Evolutionary conservation across 2,888 invertebrate genomes (phyloP).

Genomic region (Calephelis perditalis): DNA sequence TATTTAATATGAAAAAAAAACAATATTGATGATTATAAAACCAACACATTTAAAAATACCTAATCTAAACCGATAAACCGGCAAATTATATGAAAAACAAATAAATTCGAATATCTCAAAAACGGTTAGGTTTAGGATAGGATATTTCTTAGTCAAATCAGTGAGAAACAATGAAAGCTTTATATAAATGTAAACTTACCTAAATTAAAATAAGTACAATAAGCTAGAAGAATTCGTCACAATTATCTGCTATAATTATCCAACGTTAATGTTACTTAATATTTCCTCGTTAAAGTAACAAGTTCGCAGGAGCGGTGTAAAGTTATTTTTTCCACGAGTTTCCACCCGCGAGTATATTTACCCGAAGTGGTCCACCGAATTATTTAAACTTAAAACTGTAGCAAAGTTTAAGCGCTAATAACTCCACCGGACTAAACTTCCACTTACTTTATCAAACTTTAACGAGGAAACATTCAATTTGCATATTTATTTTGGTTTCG

Average conservation of each 20-base stretch:
- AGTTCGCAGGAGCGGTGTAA: slow-evolving; percentile 18
- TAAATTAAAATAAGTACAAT: not conserved
- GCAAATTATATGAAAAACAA: too few species aligned
- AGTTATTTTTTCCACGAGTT: slow-evolving; percentile 33
- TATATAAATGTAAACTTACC: too few species aligned
- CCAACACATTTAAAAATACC: too few species aligned
- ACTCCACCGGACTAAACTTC: slow-evolving; percentile 41
- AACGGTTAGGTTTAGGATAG: too few species aligned
- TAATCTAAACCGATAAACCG: too few species aligned
- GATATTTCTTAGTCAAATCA: too few species aligned
- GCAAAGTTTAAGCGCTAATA: slow-evolving; percentile 53
- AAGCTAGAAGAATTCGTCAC: not conserved
- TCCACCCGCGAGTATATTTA: slow-evolving; percentile 47
- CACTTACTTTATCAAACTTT: slow-evolving; percentile 45
- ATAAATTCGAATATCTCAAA: too few species aligned
- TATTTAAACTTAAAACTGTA: slow-evolving; percentile 55
- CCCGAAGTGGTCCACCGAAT: slow-evolving; percentile 53
- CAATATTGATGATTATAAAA: too few species aligned
- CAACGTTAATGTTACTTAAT: not conserved
- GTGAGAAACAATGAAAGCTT: too few species aligned
- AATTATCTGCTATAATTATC: not conserved
- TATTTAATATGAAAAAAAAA: too few species aligned
- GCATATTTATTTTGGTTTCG: slow-evolving; percentile 37
- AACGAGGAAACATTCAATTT: slow-evolving; percentile 52
- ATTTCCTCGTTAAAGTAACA: slow-evolving; percentile 7